Evolutionary conservation across 2,797 vertebrate species (phyloP), one percentile per base, ranked within the genome.

Genomic region (Molossus alvarezi): DNA sequence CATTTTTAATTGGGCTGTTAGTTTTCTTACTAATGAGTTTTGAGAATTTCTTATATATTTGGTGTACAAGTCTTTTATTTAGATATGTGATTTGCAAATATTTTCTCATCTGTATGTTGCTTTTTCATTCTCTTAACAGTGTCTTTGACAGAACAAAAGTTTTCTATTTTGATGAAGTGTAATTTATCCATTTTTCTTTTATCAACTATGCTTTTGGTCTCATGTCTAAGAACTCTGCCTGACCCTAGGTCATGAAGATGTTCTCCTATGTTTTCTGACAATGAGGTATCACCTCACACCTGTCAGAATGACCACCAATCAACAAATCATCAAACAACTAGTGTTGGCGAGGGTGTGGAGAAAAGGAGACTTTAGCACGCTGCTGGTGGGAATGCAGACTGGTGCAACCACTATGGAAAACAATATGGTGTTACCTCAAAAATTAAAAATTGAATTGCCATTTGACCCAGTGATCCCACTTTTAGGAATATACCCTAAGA

Each of bases 11-110:
- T 62, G n/a, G 60, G 60, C 53, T 67, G 5, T 92, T 90, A 53
- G 57, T 73, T 82, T 92, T 95, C 55, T 92, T 79, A 88, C 41
- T 89, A 75, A 62, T 91, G 71, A 75, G 48, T 83, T 92, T 92
- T 81, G 53, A 88, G 83, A 60, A 75, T 77, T 91, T 67, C 88
- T 95, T 72, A 72, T 41, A 37, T 62, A 18, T 65, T 72, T 83
- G 55, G 27, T 27, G 45, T 41, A 55, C 76, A 83, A 27, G 21
- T 79, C 71, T 94, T 90, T 73, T 55, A 48, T 57, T 57, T 90
- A 45, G 57, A 45, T 58, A 69, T 29, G 18, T 73, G 45, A 94
- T 29, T 87, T 75, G 53, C 17, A 83, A 83, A 90, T 92, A 79
- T 80, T 79, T 94, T 95, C 75, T 88, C 53, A 57, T 83, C 81